Evolutionary conservation across 1,140 invertebrate genomes (phyloP).

Genomic region (Drosophila albomicans): DNA sequence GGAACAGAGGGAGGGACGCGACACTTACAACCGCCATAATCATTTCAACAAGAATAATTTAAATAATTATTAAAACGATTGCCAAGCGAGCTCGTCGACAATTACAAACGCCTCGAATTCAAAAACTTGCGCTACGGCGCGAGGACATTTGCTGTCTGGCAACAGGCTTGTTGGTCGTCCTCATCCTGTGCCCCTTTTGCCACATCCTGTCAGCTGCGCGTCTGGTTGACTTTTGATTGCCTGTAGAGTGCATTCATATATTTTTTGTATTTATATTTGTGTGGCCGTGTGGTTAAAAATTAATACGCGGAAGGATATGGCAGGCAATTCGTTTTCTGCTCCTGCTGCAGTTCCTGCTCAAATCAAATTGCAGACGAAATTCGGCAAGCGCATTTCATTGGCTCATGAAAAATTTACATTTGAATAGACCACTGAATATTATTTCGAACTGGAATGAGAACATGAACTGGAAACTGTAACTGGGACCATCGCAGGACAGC

Average conservation of each 20-base stretch:
- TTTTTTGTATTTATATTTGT: conserved; percentile 46
- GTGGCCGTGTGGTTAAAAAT: conserved; percentile 76
- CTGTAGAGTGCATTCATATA: conserved; percentile 40
- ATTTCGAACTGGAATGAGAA: neutral
- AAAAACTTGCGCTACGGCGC: conserved; percentile 5
- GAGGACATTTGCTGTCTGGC: conserved; percentile 51
- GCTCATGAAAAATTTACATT: conserved; percentile 81
- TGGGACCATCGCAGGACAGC: conserved; percentile 16
- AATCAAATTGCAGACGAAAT: conserved; percentile 55
- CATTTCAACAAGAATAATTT: conserved; percentile 84
- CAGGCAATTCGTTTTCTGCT: conserved; percentile 79
- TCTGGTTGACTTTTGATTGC: conserved; percentile 65
- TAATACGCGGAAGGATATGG: conserved; percentile 83
- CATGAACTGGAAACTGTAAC: neutral
- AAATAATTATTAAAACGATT: conserved; percentile 82
- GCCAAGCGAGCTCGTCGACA: conserved; percentile 64
- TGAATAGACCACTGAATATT: conserved; percentile 64
- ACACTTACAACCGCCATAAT: conserved; percentile 81
- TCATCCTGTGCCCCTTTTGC: conserved; percentile 14
- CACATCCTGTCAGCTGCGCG: conserved; percentile 50
- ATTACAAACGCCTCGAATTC: conserved; percentile 64
- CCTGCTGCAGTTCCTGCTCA: conserved; percentile 12
- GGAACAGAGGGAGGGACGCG: conserved; percentile 32
- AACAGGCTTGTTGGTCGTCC: conserved; percentile 49
- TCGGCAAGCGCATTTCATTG: conserved; percentile 65